Evolutionary conservation across 1,140 invertebrate species (phyloP).

Genomic region (Pseudomyrmex dendroicus): DNA sequence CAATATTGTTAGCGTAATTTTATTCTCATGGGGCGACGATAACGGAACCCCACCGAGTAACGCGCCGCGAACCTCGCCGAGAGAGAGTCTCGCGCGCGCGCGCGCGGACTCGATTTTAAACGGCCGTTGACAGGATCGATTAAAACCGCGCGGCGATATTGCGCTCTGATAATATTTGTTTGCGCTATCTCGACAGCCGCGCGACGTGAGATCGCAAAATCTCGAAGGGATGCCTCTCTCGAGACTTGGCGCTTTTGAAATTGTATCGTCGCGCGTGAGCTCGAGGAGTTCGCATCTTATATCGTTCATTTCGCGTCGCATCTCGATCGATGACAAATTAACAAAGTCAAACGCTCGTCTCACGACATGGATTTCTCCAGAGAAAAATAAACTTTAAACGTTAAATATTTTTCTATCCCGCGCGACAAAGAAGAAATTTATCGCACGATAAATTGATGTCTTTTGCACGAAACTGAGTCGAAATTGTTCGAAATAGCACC

Average conservation of each 20-base stretch:
- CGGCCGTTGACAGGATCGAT: conserved; percentile 35
- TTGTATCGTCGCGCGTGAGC: conserved; percentile 9
- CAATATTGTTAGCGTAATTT: conserved; percentile 66
- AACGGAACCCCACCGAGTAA: conserved; percentile 19
- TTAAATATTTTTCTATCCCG: too few species aligned
- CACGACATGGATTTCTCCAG: too few species aligned
- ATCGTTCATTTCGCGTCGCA: too few species aligned
- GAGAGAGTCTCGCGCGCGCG: background rate
- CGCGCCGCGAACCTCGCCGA: too few species aligned
- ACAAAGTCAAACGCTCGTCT: too few species aligned
- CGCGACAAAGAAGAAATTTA: too few species aligned
- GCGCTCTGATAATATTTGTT: conserved; percentile 48
- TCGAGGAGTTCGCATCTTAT: too few species aligned
- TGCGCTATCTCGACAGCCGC: conserved; percentile 40
- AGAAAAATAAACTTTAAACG: too few species aligned
- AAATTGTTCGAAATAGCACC: background rate
- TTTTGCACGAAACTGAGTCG: background rate
- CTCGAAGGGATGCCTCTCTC: background rate
- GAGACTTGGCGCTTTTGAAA: conserved; percentile 18
- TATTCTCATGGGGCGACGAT: conserved; percentile 61
- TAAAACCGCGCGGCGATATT: conserved; percentile 63
- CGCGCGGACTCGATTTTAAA: conserved; percentile 29
- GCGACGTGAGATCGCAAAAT: conserved; percentile 11
- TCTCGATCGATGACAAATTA: conserved; percentile 11
- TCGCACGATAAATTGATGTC: too few species aligned